These are phyloP conservation scores for Dryadula phaetusa DNA, from an alignment of 2,888 invertebrate genomes.

Conservation along the genomic window DNA sequence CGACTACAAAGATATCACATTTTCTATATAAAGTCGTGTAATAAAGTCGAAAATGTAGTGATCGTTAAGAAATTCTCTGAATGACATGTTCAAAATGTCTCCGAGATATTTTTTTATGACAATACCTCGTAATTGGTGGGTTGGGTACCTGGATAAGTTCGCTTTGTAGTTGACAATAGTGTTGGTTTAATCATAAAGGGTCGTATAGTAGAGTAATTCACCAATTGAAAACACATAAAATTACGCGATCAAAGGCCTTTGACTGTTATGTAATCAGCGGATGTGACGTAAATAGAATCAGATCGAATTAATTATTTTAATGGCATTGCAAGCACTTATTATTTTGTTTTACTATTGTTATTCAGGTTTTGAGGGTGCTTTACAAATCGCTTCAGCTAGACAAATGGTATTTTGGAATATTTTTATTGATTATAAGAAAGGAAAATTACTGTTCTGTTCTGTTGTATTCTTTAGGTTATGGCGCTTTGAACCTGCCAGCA, in stretches of 20 bases:
- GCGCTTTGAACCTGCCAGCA: no score
- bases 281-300: constrained; percentile 25
- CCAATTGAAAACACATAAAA: constrained; percentile 61
- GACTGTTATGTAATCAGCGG: constrained; percentile 31
- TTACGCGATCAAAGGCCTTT: constrained; percentile 42
- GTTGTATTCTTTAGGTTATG: no score
- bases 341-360: neutral
- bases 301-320: constrained; percentile 7
- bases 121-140: constrained; percentile 82
- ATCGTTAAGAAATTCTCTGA: constrained; percentile 55
- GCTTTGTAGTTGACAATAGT: constrained; percentile 67
- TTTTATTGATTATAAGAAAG: no score
- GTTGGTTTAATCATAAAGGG: constrained; percentile 62
- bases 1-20: constrained; percentile 55
- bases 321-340: neutral
- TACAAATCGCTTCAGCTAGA: no score
- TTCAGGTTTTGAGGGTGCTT: no score
- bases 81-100: constrained; percentile 82
- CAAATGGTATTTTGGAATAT: neutral
- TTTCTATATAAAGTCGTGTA: constrained; percentile 22
- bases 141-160: constrained; percentile 80
- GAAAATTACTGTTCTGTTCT: no score
- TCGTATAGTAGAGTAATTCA: constrained; percentile 70
- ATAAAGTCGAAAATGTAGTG: constrained; percentile 53
- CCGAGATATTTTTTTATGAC: constrained; percentile 74